Evolutionary conservation across 1,140 invertebrate species (phyloP).

Genomic region (Halictus rubicundus): DNA sequence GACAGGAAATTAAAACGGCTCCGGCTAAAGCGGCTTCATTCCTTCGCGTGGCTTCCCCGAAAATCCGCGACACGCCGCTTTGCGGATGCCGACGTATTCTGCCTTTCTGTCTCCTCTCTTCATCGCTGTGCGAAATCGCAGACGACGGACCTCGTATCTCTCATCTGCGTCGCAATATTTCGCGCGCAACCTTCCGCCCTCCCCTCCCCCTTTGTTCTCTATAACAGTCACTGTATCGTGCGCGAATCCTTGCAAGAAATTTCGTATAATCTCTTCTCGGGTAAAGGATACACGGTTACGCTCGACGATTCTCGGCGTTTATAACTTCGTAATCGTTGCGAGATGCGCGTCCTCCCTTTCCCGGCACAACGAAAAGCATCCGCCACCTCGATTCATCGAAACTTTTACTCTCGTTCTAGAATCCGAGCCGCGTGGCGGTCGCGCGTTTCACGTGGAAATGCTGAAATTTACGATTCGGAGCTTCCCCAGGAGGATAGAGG

Average conservation of each 20-base stretch:
- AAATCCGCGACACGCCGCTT: slow-evolving; percentile 18
- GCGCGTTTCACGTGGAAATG: too few relatives aligned
- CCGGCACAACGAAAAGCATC: neutral
- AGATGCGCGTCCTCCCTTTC: neutral
- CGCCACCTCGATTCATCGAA: neutral
- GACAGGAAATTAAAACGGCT: slow-evolving; percentile 48
- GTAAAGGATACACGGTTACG: neutral
- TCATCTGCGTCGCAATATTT: too few relatives aligned
- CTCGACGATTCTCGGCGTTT: neutral
- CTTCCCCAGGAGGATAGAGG: neutral
- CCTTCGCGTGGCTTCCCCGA: slow-evolving; percentile 25
- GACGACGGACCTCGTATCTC: too few relatives aligned
- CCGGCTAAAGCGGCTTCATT: neutral
- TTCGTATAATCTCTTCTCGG: too few relatives aligned
- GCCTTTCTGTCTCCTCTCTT: neutral
- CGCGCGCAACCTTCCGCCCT: too few relatives aligned
- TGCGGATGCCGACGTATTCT: neutral
- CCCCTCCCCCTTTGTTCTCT: too few relatives aligned
- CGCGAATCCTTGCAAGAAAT: too few relatives aligned
- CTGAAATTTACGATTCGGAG: neutral
- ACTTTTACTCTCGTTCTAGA: neutral
- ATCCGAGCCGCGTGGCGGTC: too few relatives aligned
- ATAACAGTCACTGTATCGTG: too few relatives aligned
- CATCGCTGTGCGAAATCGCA: too few relatives aligned
- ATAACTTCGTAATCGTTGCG: neutral